Conservation (phyloP, 2,797 vertebrate genomes). For the Scomberomorus guttatus region DNA sequence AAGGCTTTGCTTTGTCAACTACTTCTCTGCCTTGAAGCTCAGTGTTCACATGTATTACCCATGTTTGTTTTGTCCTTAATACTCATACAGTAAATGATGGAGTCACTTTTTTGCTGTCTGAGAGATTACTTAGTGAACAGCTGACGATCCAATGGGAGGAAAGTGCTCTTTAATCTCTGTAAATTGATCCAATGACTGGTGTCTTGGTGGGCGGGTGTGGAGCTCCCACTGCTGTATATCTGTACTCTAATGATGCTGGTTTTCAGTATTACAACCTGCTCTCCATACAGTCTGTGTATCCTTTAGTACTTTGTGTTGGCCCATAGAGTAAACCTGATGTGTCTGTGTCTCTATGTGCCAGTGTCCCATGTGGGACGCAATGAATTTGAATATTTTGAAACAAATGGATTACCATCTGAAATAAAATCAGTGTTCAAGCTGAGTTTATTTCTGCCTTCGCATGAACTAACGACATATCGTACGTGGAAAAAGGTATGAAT, state of each 20-base stretch:
- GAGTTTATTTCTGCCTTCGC: neutral
- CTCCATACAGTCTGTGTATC: neutral
- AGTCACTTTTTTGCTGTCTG: neutral
- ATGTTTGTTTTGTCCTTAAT: too few species aligned
- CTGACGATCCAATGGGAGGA: neutral
- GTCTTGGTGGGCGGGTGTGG: neutral
- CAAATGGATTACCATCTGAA: constrained; percentile 5
- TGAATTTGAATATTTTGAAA: constrained; percentile 11
- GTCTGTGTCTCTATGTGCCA: constrained; percentile 10
- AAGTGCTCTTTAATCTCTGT: neutral
- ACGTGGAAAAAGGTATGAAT: neutral
- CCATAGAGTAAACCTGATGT: neutral
- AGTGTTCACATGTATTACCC: neutral
- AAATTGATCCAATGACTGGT: neutral
- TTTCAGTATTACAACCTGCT: neutral
- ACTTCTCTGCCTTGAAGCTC: neutral
- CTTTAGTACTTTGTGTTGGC: neutral
- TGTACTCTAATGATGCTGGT: neutral
- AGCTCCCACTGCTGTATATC: neutral
- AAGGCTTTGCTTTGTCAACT: too few species aligned
- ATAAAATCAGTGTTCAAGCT: constrained; percentile 15
- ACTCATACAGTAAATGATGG: neutral
- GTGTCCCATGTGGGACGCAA: neutral
- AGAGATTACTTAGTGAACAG: neutral
- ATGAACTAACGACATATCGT: neutral